These are phyloP conservation scores for Serilophus lunatus DNA, from an alignment of 2,113 vertebrate genomes.

Conservation along the genomic window DNA sequence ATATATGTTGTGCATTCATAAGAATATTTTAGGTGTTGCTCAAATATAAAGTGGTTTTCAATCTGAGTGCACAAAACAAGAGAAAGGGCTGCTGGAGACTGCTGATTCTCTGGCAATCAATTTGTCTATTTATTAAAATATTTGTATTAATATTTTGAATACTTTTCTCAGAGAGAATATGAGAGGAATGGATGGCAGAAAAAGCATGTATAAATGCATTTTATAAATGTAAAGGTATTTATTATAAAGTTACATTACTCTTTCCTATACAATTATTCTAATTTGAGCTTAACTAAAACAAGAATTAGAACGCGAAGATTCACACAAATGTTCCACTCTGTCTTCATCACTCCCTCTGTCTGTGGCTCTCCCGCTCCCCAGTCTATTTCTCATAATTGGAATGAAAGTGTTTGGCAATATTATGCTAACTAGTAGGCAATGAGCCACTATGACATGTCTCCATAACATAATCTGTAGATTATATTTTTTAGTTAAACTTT, in stretches of 20 bases:
- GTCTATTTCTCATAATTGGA: neutral
- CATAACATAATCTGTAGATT: neutral
- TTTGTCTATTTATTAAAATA: neutral
- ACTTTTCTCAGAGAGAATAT: neutral
- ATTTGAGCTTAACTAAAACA: neutral
- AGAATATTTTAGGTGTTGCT: neutral
- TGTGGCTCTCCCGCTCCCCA: neutral
- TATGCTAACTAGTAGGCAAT: neutral
- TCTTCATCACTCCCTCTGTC: no score
- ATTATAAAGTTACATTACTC: neutral
- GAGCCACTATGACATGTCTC: neutral
- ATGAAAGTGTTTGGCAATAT: neutral
- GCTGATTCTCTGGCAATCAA: neutral
- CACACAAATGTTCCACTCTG: neutral
- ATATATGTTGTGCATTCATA: neutral
- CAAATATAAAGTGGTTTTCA: neutral
- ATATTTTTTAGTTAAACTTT: neutral
- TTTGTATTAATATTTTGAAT: neutral
- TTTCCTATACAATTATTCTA: neutral
- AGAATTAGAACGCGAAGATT: neutral
- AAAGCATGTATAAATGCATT: neutral
- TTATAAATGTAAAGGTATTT: neutral
- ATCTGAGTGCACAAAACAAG: neutral
- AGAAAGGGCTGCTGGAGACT: neutral
- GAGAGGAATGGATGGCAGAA: neutral